Conservation (phyloP, 2,888 invertebrate species). For the Tenthredo livida region DNA sequence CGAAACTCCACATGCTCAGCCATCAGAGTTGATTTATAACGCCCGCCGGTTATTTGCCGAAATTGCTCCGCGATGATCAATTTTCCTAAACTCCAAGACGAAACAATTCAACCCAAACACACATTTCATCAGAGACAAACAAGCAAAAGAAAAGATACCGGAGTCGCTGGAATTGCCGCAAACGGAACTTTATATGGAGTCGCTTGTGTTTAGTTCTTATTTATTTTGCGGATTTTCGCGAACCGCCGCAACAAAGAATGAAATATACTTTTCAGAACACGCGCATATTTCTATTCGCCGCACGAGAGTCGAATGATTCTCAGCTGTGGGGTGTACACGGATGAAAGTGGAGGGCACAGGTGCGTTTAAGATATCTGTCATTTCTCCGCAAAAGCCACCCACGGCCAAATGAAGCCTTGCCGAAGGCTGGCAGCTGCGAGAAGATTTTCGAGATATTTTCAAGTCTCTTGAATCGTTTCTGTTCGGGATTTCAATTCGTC, state of each 20-base stretch:
- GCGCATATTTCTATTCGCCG: conserved; percentile 37
- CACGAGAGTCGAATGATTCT: conserved; percentile 44
- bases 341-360: conserved; percentile 58
- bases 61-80: conserved; percentile 12
- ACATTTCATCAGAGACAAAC: background rate
- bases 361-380: conserved; percentile 60
- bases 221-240: background rate
- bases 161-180: background rate
- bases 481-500: conserved; percentile 43
- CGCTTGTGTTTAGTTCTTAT: background rate
- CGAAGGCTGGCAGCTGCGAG: conserved; percentile 14
- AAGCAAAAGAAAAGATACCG: background rate
- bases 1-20: background rate
- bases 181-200: background rate
- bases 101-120: conserved; percentile 2
- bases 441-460: conserved; percentile 31
- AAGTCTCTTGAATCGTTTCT: conserved; percentile 7
- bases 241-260: background rate
- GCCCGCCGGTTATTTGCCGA: background rate
- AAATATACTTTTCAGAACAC: conserved; percentile 22
- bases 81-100: background rate
- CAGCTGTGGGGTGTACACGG: conserved; percentile 6
- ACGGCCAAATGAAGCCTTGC: conserved; percentile 38
- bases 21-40: conserved; percentile 14
- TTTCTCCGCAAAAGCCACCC: conserved; percentile 54